Evolutionary conservation across 1,140 invertebrate species (phyloP).

Genomic region (Zophobas atratus): DNA sequence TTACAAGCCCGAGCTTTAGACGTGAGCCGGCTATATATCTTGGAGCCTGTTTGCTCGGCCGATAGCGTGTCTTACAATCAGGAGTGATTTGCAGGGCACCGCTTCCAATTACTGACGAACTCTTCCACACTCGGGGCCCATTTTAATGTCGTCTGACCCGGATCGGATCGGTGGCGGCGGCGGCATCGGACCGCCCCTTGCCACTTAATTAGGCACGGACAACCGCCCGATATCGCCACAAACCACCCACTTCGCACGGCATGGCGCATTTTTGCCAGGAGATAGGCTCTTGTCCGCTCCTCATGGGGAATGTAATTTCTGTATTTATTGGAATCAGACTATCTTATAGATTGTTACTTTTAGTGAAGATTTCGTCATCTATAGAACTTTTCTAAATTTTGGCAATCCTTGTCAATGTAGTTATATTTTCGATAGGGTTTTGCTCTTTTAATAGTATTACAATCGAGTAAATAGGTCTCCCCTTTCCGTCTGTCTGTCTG

Average conservation of each 20-base stretch:
- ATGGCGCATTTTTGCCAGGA: background rate
- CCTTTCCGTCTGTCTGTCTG: no score
- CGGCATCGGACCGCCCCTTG: constrained; percentile 7
- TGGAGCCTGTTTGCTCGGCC: constrained; percentile 58
- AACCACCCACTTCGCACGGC: background rate
- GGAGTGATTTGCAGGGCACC: constrained; percentile 62
- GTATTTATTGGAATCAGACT: no score
- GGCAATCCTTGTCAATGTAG: no score
- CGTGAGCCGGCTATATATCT: constrained; percentile 61
- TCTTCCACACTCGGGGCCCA: constrained; percentile 45
- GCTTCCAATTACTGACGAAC: constrained; percentile 59
- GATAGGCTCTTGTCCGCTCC: background rate
- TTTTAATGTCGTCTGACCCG: constrained; percentile 46
- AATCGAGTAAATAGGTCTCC: no score
- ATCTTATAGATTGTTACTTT: no score
- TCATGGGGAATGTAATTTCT: no score
- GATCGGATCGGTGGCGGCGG: constrained; percentile 1
- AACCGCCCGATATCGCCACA: background rate
- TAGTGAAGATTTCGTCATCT: no score
- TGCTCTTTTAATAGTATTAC: no score
- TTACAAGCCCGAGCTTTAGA: constrained; percentile 59
- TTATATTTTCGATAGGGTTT: no score
- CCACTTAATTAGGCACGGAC: constrained; percentile 27
- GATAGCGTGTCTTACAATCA: constrained; percentile 62
- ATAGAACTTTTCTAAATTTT: no score